Evolutionary conservation across 2,797 vertebrate genomes (phyloP).

Genomic region (Oreochromis mossambicus): DNA sequence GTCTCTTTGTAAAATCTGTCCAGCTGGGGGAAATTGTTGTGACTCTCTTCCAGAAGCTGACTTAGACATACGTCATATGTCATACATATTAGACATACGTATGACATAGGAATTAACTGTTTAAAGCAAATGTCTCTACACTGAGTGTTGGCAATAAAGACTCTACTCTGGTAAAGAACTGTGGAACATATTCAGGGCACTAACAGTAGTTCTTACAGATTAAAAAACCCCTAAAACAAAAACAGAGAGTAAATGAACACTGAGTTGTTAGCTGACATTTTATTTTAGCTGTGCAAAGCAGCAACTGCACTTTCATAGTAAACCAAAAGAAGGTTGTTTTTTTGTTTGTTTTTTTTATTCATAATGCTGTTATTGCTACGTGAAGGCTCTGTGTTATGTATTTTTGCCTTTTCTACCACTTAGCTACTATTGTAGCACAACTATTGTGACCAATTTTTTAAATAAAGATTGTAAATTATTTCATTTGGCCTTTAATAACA

Average conservation of each 20-base stretch:
- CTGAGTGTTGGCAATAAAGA: not conserved
- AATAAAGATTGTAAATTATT: not conserved
- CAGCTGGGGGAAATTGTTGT: not conserved
- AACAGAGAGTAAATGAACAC: not conserved
- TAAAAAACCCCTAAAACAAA: accelerated
- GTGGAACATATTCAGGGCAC: not conserved
- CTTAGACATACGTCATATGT: not conserved
- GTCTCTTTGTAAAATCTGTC: not conserved
- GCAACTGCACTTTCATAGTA: not conserved
- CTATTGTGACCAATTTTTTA: not conserved
- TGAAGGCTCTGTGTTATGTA: not conserved
- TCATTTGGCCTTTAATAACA: not conserved
- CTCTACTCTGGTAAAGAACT: not conserved
- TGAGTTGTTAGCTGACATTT: not conserved
- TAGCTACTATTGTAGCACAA: not conserved
- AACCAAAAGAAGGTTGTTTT: not conserved
- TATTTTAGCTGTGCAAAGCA: not conserved
- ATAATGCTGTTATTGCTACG: not conserved
- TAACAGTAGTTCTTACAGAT: not conserved
- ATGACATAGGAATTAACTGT: not conserved
- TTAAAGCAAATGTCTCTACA: not conserved
- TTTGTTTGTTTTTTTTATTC: not conserved
- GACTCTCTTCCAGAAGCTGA: not conserved
- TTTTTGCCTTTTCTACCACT: not conserved
- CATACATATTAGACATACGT: not conserved